Evolutionary conservation across 1,140 invertebrate genomes (phyloP).

Genomic region (Aphelinus atriplicis): DNA sequence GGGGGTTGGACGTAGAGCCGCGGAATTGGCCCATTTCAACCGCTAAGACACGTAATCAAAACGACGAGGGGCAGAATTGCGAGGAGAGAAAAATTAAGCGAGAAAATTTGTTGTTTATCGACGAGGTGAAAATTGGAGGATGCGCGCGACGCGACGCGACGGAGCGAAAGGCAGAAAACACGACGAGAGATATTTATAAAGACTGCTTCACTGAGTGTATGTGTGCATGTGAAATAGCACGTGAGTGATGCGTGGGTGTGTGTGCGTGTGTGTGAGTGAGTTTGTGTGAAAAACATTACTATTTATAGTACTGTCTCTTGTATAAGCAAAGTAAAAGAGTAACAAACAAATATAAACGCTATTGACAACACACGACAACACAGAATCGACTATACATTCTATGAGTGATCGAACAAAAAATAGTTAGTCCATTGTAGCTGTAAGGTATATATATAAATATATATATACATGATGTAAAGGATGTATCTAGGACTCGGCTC

Average conservation of each 20-base stretch:
- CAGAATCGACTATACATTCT: conserved; percentile 33
- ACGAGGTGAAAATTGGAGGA: neutral
- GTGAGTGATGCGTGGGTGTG: conserved; percentile 4
- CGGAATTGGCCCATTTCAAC: too few species aligned
- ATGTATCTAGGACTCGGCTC: conserved; percentile 13
- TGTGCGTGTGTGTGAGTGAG: conserved; percentile 17
- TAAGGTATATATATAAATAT: conserved; percentile 39
- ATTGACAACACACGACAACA: too few species aligned
- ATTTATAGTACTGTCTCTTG: too few species aligned
- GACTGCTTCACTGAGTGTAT: conserved; percentile 61
- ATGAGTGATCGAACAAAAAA: conserved; percentile 29
- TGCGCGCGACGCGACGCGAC: neutral
- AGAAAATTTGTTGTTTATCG: neutral
- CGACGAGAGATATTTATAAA: conserved; percentile 62
- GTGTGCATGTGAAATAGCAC: conserved; percentile 10
- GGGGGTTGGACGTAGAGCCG: too few species aligned
- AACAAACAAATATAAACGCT: too few species aligned
- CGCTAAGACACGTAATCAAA: conserved; percentile 8
- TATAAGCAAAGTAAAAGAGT: too few species aligned
- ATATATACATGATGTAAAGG: neutral
- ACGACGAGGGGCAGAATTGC: neutral
- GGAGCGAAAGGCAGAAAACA: conserved; percentile 25
- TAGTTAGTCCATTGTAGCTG: conserved; percentile 38
- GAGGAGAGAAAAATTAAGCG: neutral
- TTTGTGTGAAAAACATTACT: too few species aligned